Percentiles rank a stretch among this genome's conserved stretches.
These are phyloP conservation scores for Noturus placidus DNA, from an alignment of 2,113 vertebrate genomes.

Conservation along the genomic window DNA sequence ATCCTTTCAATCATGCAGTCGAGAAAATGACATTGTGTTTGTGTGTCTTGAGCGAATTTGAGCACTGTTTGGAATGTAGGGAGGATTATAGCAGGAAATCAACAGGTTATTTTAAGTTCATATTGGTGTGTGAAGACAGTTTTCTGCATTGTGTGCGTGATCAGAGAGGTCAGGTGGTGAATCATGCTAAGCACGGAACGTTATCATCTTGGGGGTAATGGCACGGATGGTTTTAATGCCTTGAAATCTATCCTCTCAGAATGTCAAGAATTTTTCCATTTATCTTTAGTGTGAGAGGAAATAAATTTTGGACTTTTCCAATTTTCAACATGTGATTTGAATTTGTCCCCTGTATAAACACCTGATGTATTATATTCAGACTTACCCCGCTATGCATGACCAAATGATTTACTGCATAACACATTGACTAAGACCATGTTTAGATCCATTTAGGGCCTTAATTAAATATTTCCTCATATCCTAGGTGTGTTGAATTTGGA, in stretches of 20 bases:
- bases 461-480: background rate
- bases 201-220: constrained; percentile 40
- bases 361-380: constrained; percentile 40
- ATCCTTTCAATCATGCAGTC: constrained; percentile 7
- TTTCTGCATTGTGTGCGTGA: constrained; percentile 23
- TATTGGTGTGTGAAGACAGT: background rate
- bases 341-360: constrained; percentile 43
- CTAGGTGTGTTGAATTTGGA: background rate
- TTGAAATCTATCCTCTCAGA: constrained; percentile 23
- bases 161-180: constrained; percentile 15
- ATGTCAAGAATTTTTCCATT: constrained; percentile 42
- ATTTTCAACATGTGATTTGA: constrained; percentile 48
- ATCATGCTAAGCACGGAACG: background rate
- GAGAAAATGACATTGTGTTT: constrained; percentile 14
- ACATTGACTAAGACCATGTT: constrained; percentile 9
- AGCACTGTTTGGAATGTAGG: constrained; percentile 33
- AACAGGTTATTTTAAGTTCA: constrained; percentile 24
- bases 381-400: background rate
- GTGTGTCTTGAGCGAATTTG: constrained; percentile 20
- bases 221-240: constrained; percentile 37
- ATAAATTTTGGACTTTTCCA: constrained; percentile 34
- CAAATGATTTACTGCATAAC: background rate
- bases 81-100: constrained; percentile 33
- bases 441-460: background rate
- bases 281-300: constrained; percentile 42